Conservation (phyloP, 1,140 invertebrate species). For the Drosophila ambigua region DNA sequence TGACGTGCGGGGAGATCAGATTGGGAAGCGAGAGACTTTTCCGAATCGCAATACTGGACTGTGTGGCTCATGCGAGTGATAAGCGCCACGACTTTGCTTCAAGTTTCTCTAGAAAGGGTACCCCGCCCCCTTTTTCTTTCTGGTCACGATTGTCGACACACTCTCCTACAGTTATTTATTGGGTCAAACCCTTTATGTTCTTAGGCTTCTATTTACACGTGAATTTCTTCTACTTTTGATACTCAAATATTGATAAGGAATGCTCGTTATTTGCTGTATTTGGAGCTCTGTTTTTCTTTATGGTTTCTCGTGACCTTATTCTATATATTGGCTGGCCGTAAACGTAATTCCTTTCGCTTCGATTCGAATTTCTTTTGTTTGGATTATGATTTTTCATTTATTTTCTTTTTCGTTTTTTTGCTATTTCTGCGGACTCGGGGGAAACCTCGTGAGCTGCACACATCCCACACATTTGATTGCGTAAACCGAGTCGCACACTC, state of each 20-base stretch:
- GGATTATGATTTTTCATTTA: conserved; percentile 21
- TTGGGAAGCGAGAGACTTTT: no score
- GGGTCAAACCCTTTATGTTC: conserved; percentile 6
- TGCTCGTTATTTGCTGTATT: conserved; percentile 25
- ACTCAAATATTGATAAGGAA: conserved; percentile 49
- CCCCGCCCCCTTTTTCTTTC: background rate
- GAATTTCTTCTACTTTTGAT: conserved; percentile 37
- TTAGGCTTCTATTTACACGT: conserved; percentile 44
- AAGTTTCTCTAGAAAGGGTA: background rate
- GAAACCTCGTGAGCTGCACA: no score
- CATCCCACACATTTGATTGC: conserved; percentile 38
- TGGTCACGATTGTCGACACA: conserved; percentile 41
- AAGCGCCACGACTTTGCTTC: no score
- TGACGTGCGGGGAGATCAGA: no score
- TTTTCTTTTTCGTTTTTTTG: conserved; percentile 4
- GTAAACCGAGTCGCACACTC: conserved; percentile 16
- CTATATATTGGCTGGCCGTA: conserved; percentile 24
- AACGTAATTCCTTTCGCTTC: conserved; percentile 30
- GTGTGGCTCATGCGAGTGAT: no score
- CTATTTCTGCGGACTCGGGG: conserved; percentile 5
- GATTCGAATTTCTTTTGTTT: conserved; percentile 16
- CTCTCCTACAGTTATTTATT: conserved; percentile 12
- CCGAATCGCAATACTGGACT: no score
- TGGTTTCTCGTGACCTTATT: conserved; percentile 10
- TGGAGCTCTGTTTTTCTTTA: conserved; percentile 10